Evolutionary conservation across 2,888 invertebrate species (phyloP).

Genomic region (Cheilosia vernalis): DNA sequence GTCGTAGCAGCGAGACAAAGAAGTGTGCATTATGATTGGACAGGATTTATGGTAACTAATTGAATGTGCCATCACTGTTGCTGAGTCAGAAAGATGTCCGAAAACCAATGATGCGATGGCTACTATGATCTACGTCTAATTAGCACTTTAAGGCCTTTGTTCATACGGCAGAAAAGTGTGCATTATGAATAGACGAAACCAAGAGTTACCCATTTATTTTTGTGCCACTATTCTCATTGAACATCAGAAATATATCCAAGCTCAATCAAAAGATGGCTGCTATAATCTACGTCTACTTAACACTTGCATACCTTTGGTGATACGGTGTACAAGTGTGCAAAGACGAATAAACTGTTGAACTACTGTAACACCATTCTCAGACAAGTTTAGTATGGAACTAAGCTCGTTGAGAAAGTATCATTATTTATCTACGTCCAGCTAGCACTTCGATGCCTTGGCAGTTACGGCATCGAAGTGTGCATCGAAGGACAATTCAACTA

Average conservation of each 20-base stretch:
- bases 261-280: background rate
- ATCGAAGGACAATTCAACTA: conserved; percentile 27
- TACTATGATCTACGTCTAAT: conserved; percentile 43
- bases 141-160: conserved; percentile 45
- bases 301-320: conserved; percentile 33
- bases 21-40: conserved; percentile 59
- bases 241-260: background rate
- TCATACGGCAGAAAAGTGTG: conserved; percentile 49
- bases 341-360: background rate
- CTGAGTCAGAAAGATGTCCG: background rate
- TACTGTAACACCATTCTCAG: background rate
- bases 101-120: conserved; percentile 27
- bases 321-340: conserved; percentile 48
- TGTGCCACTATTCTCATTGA: conserved; percentile 21
- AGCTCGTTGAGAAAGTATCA: background rate
- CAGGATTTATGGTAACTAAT: background rate
- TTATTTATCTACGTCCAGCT: conserved; percentile 45
- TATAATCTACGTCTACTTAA: conserved; percentile 37
- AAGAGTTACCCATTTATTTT: background rate
- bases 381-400: background rate
- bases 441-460: conserved; percentile 46
- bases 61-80: conserved; percentile 11
- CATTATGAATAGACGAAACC: conserved; percentile 37
- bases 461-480: conserved; percentile 50
- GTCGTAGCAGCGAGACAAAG: background rate